Base-by-base conservation (phyloP, 2,113 vertebrate species). In the Xiphophorus hellerii region DNA sequence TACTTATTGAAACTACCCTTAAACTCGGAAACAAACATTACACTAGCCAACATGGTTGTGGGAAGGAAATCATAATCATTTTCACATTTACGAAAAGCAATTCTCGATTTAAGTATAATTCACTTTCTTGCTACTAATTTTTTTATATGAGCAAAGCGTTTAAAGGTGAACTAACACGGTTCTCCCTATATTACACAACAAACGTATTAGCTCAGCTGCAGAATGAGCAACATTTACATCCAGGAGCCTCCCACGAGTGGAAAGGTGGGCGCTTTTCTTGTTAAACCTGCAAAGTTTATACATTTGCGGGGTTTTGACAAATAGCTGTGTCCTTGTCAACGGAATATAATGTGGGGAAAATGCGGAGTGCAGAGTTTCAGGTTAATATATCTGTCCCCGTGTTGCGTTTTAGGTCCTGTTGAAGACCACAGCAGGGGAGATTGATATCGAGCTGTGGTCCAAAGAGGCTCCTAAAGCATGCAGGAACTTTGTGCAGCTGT, bases 211-310 rank as follows among this genome's bases (percentile, higher is more conserved):
- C 7, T 9, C 20, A 14, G 20, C 51, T 12, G 14, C 51, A 78
- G 8, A 73, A 99, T 99, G 98, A 99, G 98, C 65, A 99, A 98
- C 79, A 98, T 98, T 84, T 99, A 99, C 89, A 99, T 99, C 66
- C 97, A 99, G 83, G 97, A 99, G 84, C 98, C 98, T 0, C 98
- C 97, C 39, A 96, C 97, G 0, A 97, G 96, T 84, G 98, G 98
- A 74, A 99, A 98, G 96, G 98, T 99, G 87, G 93, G 95, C 28
- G 62, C 30, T 9, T 17, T 72, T 66, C 66, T 20, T 17, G 4
- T 1, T 31, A 62, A 39, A 14, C 13, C 11, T 27, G 25, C 37
- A 39, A 31, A 66, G 15, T 25, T 13, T 20, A 2, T 25, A 58
- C 31, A 35, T 1, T 11, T 5, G 3, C 8, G 3, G 3, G 9